phyloP scores from a whole-genome alignment of 2,113 vertebrate genomes.

The Seriola rivoliana region DNA sequence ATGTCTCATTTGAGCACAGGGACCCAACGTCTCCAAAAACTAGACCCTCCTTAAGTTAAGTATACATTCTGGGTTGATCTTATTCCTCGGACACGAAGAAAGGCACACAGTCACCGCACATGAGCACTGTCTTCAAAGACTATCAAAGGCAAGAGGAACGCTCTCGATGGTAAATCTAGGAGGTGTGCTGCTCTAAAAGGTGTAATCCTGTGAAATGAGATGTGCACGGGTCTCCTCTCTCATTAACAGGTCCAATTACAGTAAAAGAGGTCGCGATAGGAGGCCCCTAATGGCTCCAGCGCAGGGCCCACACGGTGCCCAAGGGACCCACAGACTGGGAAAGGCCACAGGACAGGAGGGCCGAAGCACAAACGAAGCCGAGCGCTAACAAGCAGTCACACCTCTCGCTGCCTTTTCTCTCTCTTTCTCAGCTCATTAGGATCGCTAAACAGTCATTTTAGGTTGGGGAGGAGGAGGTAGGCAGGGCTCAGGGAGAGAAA shows the following conservation, averaged over 20 bases:
- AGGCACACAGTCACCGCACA: background rate
- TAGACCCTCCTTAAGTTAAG: conserved; percentile 69
- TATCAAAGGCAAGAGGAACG: conserved; percentile 24
- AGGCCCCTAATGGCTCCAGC: conserved; percentile 60
- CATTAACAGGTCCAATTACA: conserved; percentile 74
- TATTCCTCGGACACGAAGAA: conserved; percentile 38
- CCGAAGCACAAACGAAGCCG: conserved; percentile 12
- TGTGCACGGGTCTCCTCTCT: conserved; percentile 60
- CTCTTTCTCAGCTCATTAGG: conserved; percentile 81
- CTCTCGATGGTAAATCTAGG: conserved; percentile 44
- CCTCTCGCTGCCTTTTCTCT: conserved; percentile 66
- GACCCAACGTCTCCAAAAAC: conserved; percentile 57
- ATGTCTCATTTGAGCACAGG: conserved; percentile 53
- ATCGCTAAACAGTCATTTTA: conserved; percentile 78
- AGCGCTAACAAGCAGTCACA: conserved; percentile 77
- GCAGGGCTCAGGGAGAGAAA: conserved; percentile 30
- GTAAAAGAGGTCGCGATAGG: conserved; percentile 51
- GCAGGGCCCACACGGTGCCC: conserved; percentile 51
- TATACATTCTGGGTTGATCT: conserved; percentile 66
- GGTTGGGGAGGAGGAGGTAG: conserved; percentile 25
- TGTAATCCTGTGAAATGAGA: conserved; percentile 65
- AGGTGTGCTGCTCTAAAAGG: conserved; percentile 49
- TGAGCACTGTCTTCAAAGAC: conserved; percentile 51
- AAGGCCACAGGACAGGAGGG: conserved; percentile 47
- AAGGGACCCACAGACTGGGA: conserved; percentile 59